Percentiles rank a stretch among this genome's conserved stretches.
Evolutionary conservation across 2,888 invertebrate species (phyloP).

Genomic region (Drosophila sordidula): DNA sequence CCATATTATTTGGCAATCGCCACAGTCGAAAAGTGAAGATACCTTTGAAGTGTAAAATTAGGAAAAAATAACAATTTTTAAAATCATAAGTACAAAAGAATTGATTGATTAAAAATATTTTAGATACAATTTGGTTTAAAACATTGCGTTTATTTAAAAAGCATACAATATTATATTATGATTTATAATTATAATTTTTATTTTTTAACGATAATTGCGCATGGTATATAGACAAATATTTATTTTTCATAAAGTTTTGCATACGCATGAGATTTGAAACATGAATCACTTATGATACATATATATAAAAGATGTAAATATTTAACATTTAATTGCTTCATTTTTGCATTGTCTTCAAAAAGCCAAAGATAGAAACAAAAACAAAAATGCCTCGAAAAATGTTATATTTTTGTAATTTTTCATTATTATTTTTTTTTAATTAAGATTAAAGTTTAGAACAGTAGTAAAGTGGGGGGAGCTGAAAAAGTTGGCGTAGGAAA

Average conservation of each 20-base stretch:
- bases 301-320: conserved; percentile 24
- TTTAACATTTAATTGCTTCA: conserved; percentile 34
- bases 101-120: neutral
- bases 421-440: neutral
- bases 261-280: conserved; percentile 29
- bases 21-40: too few relatives aligned
- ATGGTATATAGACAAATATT: conserved; percentile 32
- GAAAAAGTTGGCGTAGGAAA: conserved; percentile 62
- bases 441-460: conserved; percentile 2
- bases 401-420: neutral
- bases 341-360: conserved; percentile 16
- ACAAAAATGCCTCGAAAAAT: conserved; percentile 35
- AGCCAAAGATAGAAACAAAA: conserved; percentile 20
- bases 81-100: too few relatives aligned
- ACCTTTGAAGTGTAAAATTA: too few relatives aligned
- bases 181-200: conserved; percentile 15
- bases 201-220: conserved; percentile 53
- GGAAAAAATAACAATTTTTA: too few relatives aligned
- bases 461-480: conserved; percentile 31
- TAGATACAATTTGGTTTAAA: conserved; percentile 21
- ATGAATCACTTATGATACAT: conserved; percentile 18
- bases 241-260: conserved; percentile 22
- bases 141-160: conserved; percentile 53
- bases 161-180: conserved; percentile 43
- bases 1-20: too few relatives aligned